Conservation (phyloP, 2,797 vertebrate species). For the Anguilla pacifica region DNA sequence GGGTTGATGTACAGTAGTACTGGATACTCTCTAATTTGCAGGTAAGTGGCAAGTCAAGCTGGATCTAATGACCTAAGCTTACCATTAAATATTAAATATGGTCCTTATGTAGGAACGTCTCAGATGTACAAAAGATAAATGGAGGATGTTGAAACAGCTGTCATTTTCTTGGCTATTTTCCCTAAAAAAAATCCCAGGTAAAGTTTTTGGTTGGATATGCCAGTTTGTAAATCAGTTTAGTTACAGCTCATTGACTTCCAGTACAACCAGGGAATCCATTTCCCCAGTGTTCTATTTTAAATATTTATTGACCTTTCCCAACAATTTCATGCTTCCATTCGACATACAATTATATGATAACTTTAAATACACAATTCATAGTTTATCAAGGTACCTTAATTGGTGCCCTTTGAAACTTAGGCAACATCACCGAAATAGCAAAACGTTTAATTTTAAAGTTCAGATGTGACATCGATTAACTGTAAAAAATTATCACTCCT, state of each 20-base stretch:
- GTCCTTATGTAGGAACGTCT: no score
- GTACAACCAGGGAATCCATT: background rate
- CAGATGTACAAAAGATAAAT: background rate
- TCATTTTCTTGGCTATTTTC: background rate
- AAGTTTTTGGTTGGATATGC: background rate
- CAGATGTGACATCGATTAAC: background rate
- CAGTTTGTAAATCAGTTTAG: background rate
- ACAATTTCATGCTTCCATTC: background rate
- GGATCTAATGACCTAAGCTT: no score
- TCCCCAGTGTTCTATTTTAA: background rate
- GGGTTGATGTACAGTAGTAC: no score
- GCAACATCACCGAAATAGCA: background rate
- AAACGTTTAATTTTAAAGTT: background rate
- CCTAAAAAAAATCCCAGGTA: background rate
- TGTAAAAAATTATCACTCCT: slow-evolving; percentile 67
- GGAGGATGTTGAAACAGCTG: background rate
- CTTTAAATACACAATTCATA: background rate
- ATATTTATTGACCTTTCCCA: background rate
- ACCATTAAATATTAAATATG: no score
- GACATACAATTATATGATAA: background rate
- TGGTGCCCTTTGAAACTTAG: background rate
- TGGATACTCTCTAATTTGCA: background rate
- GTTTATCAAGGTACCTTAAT: background rate
- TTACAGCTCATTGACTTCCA: background rate
- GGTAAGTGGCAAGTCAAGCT: no score